Conservation (phyloP, 2,797 vertebrate species). For the Chloroceryle inda region DNA sequence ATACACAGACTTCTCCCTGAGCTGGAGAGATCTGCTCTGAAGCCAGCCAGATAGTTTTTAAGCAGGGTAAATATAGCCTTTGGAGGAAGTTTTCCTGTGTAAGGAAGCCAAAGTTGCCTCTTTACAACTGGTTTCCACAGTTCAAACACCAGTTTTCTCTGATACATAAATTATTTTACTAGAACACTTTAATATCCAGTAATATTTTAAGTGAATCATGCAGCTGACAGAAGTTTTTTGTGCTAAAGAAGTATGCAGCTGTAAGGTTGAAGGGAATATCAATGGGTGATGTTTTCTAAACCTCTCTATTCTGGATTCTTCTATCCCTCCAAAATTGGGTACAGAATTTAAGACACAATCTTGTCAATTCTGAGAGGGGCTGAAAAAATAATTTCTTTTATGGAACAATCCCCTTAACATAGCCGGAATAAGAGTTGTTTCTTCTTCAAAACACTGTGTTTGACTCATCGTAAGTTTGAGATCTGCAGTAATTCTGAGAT, state of each 20-base stretch:
- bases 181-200: slow-evolving; percentile 66
- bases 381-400: slow-evolving; percentile 28
- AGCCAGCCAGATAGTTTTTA: slow-evolving; percentile 56
- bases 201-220: slow-evolving; percentile 66
- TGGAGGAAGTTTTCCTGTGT: slow-evolving; percentile 66
- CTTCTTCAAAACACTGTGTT: not conserved
- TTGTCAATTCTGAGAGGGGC: not conserved
- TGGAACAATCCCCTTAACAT: not conserved
- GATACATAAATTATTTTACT: slow-evolving; percentile 70
- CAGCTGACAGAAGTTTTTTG: slow-evolving; percentile 59
- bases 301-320: not conserved
- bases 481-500: slow-evolving; percentile 25
- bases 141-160: slow-evolving; percentile 62
- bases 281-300: slow-evolving; percentile 5
- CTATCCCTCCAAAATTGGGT: not conserved
- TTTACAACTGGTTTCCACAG: slow-evolving; percentile 68
- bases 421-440: not conserved
- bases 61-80: slow-evolving; percentile 67
- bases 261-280: slow-evolving; percentile 45
- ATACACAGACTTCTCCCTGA: slow-evolving; percentile 9
- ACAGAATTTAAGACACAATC: not conserved
- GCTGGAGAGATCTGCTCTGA: slow-evolving; percentile 33
- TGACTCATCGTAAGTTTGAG: slow-evolving; percentile 26
- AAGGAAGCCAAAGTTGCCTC: slow-evolving; percentile 55
- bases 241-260: slow-evolving; percentile 38